Evolutionary conservation across 2,797 vertebrate species (phyloP).

Genomic region (Loris lydekkerianus): DNA sequence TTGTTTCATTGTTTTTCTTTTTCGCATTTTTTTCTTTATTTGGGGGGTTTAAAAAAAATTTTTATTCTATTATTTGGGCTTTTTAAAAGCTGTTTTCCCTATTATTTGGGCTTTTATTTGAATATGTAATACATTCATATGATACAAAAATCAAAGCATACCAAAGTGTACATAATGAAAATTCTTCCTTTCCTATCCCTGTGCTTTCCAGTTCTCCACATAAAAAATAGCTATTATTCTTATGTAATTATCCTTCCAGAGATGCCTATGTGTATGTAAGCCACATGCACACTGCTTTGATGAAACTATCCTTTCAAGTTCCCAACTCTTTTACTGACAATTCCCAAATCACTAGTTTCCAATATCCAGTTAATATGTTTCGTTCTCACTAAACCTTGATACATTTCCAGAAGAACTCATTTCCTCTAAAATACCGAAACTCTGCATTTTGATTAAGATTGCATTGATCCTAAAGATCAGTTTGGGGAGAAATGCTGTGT

Average conservation of each 20-base stretch:
- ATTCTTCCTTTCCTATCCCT: neutral
- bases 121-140: neutral
- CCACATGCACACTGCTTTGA: neutral
- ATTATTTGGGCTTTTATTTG: neutral
- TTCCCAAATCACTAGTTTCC: slow-evolving; percentile 8
- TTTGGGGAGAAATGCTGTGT: neutral
- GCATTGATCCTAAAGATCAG: neutral
- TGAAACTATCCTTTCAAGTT: neutral
- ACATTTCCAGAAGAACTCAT: neutral
- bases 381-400: slow-evolving; percentile 2
- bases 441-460: neutral
- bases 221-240: neutral
- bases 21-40: too few species aligned
- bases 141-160: slow-evolving; percentile 27
- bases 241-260: neutral
- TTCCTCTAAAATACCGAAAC: neutral
- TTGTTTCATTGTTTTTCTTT: too few species aligned
- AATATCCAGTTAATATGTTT: neutral
- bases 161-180: neutral
- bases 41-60: too few species aligned
- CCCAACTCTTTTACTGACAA: neutral
- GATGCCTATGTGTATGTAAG: neutral
- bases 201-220: neutral
- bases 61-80: too few species aligned
- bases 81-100: neutral